These are phyloP conservation scores for Trochalopteron elliotii DNA, from an alignment of 2,113 vertebrate species.

Conservation along the genomic window DNA sequence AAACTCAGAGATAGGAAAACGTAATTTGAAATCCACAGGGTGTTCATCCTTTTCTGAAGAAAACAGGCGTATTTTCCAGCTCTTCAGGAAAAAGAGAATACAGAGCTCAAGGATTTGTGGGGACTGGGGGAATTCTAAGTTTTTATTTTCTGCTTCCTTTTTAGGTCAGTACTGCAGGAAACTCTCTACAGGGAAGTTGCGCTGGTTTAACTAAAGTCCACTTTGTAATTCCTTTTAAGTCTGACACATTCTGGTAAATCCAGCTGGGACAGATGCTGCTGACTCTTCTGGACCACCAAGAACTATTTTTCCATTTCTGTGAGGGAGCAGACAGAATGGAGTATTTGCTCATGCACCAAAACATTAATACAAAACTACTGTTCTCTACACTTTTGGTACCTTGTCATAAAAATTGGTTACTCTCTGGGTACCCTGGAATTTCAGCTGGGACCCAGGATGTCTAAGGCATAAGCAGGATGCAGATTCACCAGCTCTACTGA, in stretches of 20 bases:
- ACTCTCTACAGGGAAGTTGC: not conserved
- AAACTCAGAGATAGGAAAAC: not conserved
- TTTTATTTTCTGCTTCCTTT: slow-evolving; percentile 11
- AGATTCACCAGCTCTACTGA: not conserved
- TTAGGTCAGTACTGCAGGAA: not conserved
- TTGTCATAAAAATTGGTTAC: not conserved
- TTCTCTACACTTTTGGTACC: not conserved
- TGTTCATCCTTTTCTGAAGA: not conserved
- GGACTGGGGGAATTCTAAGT: not conserved
- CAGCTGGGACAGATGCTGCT: not conserved
- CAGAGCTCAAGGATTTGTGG: not conserved
- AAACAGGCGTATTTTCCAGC: not conserved
- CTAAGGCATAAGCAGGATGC: not conserved
- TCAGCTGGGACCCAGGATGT: not conserved
- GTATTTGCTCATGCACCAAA: not conserved
- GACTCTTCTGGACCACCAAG: not conserved
- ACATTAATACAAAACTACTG: not conserved
- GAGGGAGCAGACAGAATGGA: not conserved
- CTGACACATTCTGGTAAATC: not conserved
- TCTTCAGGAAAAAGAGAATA: not conserved
- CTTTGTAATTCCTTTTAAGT: not conserved
- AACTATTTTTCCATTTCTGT: not conserved
- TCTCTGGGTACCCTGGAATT: not conserved
- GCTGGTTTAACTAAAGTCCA: not conserved
- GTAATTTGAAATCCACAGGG: not conserved